These are phyloP conservation scores for Sinotaia quadrata DNA, from an alignment of 2,888 invertebrate species.

Conservation along the genomic window DNA sequence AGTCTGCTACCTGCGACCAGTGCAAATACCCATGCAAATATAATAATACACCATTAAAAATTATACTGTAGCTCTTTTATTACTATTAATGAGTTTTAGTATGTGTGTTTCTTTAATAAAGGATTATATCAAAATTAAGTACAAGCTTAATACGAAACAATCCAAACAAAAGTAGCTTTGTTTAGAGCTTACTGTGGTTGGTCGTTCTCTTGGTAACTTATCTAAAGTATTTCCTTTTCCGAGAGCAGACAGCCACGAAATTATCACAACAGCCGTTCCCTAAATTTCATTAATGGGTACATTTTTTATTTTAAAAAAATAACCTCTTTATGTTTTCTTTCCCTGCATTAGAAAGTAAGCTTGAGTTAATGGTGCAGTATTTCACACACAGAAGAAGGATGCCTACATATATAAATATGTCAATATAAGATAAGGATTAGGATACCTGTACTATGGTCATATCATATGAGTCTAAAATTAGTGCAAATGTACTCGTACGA, in stretches of 20 bases:
- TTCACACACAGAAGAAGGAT: no score
- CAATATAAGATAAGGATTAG: no score
- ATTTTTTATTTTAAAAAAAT: background rate
- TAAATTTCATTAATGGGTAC: background rate
- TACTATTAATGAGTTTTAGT: no score
- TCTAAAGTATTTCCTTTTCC: slow-evolving; percentile 35
- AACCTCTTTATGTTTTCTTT: background rate
- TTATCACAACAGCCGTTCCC: background rate
- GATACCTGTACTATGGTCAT: no score
- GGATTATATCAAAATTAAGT: slow-evolving; percentile 6
- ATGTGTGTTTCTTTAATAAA: no score
- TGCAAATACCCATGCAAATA: background rate
- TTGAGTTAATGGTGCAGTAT: no score
- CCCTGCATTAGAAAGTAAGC: no score
- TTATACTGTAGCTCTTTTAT: no score
- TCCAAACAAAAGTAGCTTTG: slow-evolving; percentile 20
- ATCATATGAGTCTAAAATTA: no score
- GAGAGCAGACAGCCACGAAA: background rate
- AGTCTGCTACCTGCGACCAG: slow-evolving; percentile 30
- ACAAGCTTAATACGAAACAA: slow-evolving; percentile 32
- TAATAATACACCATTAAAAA: background rate
- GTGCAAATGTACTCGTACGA: no score
- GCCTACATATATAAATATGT: no score
- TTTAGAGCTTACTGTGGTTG: slow-evolving; percentile 34
- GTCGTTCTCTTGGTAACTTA: slow-evolving; percentile 46